phyloP scores from a whole-genome alignment of 2,113 vertebrate species.

The Muscicapa adusta region DNA sequence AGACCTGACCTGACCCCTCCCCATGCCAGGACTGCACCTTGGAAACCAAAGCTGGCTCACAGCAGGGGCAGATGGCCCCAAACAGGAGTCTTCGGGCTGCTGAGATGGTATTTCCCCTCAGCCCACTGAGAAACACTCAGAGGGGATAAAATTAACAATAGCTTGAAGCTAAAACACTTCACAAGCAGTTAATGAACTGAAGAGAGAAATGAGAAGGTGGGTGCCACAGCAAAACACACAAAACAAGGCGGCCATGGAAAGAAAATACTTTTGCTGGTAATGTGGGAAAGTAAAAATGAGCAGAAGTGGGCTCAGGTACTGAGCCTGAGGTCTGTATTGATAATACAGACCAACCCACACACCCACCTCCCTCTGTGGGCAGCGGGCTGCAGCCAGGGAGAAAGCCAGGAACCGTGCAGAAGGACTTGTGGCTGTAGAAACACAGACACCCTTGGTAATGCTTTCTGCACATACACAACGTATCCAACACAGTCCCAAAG shows the following conservation, averaged over 20 bases:
- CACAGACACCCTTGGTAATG: neutral
- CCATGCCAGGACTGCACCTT: neutral
- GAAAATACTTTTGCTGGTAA: neutral
- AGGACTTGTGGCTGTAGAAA: neutral
- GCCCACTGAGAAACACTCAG: neutral
- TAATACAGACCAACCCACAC: accelerated
- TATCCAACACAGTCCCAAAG: neutral
- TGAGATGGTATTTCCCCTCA: neutral
- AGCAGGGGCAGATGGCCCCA: neutral
- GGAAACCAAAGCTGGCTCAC: neutral
- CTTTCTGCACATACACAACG: accelerated
- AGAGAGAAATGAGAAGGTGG: neutral
- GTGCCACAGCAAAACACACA: neutral
- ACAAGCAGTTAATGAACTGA: neutral
- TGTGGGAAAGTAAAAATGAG: neutral
- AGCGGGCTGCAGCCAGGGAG: neutral
- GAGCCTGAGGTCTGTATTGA: no score
- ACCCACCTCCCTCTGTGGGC: neutral
- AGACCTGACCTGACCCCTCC: neutral
- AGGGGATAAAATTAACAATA: neutral
- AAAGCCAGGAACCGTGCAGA: neutral
- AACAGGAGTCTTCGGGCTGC: neutral
- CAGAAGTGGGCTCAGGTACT: neutral
- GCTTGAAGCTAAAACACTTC: neutral
- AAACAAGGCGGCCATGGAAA: accelerated